A percentile compares a stretch with the other conserved stretches of the same genome.
Conservation (phyloP, 2,888 invertebrate species). For the Meloe dianella region DNA sequence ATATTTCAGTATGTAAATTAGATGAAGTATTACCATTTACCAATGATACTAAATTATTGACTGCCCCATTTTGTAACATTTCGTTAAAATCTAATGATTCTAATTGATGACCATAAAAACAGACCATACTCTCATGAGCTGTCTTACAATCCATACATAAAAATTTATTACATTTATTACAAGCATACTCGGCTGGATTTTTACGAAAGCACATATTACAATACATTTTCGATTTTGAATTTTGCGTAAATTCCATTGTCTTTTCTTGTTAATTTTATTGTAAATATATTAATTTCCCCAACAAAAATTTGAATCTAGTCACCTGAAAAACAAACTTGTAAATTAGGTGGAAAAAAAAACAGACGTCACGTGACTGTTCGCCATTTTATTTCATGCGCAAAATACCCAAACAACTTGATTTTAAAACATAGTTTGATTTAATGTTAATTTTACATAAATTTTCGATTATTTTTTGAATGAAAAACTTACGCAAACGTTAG, state of each 20-base stretch:
- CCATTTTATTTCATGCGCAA: slow-evolving; percentile 7
- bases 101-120: slow-evolving; percentile 93
- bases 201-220: background rate
- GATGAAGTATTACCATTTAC: background rate
- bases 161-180: slow-evolving; percentile 93
- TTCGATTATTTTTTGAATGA: background rate
- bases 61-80: background rate
- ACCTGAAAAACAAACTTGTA: background rate
- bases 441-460: background rate
- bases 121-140: slow-evolving; percentile 95
- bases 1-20: background rate
- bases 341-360: background rate
- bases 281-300: too few relatives aligned
- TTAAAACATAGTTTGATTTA: background rate
- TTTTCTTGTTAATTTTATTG: too few relatives aligned
- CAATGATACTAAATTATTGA: background rate
- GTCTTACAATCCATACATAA: slow-evolving; percentile 92
- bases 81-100: slow-evolving; percentile 74
- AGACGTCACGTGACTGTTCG: background rate
- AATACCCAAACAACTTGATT: background rate
- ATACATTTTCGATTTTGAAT: background rate
- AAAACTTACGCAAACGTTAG: background rate
- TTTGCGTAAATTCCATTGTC: background rate
- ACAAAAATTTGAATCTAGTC: background rate
- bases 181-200: slow-evolving; percentile 70